phyloP scores from a whole-genome alignment of 2,113 vertebrate genomes.

The Setophaga kirtlandii region DNA sequence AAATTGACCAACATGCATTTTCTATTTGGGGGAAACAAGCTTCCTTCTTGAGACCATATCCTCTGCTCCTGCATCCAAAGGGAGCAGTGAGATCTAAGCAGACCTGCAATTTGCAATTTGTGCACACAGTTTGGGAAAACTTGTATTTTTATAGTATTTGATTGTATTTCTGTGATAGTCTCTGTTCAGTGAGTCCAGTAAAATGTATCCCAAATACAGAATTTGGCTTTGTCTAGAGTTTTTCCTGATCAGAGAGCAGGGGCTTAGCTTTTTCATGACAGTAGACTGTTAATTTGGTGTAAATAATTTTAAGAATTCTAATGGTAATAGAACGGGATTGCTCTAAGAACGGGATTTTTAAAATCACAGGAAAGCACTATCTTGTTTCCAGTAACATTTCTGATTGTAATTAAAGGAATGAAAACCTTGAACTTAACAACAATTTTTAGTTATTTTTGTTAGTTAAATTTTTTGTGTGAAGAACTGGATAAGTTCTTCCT shows the following conservation, averaged over 20 bases:
- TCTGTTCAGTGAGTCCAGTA: not conserved
- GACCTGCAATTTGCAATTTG: not conserved
- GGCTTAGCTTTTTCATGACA: rapidly evolving
- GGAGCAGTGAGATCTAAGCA: not conserved
- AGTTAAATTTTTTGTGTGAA: not conserved
- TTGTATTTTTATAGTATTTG: not conserved
- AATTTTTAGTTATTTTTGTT: not conserved
- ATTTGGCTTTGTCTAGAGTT: not conserved
- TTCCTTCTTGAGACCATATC: not conserved
- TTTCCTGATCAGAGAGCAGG: not conserved
- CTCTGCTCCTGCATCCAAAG: not conserved
- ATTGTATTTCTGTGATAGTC: not conserved
- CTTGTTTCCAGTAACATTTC: not conserved
- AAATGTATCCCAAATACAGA: not conserved
- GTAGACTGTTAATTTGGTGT: not conserved
- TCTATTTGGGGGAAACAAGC: not conserved
- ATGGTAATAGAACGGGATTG: not conserved
- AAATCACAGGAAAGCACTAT: not conserved
- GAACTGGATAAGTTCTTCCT: not conserved
- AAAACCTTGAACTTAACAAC: not conserved
- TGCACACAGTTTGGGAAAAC: not conserved
- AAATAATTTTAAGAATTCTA: not conserved
- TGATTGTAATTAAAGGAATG: not conserved
- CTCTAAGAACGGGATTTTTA: not conserved
- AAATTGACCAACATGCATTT: not conserved